Evolutionary conservation across 2,888 invertebrate genomes (phyloP), one percentile per base, ranked within the genome.

Genomic region (Hoplodrina blanda): DNA sequence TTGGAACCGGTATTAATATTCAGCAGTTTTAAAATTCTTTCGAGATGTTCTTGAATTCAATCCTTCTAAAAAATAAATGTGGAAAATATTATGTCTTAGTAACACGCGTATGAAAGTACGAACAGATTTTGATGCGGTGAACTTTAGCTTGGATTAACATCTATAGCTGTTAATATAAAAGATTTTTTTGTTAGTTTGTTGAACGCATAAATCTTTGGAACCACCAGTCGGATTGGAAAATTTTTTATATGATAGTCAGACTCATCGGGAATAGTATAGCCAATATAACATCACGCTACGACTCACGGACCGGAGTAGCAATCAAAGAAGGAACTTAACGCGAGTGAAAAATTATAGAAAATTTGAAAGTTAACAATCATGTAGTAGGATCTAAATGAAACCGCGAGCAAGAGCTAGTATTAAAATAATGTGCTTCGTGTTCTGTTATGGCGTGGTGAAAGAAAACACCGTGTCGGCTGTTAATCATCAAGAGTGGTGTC

Each of bases 401-500:
- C 37, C 25, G 7, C 5, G 11, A 19, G 1, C 15, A 33, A 10
- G 4, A 50, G 33, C 20, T 50, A 19, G 55, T 63, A 56, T 63
- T 50, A 54, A 57, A 56, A 57, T 70, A 55, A 57, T 78, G 57
- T 68, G 25, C 53, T 50, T 71, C 33, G 50, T 64, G 41, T 59
- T 50, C 46, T 72, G 68, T 81, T 71, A 56, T 68, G 62, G 50
- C 41, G 60, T 62, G 62, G 54, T 81, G 63, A 60, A 78, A 72
- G 67, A 55, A 56, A 78, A 78, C 59, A 69, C 59, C 63, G 33
- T 63, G 62, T 65, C 64, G 56, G 68, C 68, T 62, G 62, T 78
- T 62, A 60, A 79, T 70, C 70, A 70, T 70, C 74, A 78, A 52
- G 66, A 78, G 59, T 73, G 78, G 65, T 75, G 75, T 73, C 79